Percentiles rank a stretch among this genome's conserved stretches.
Evolutionary conservation across 2,888 invertebrate genomes (phyloP).

Genomic region (Torymus texanus): DNA sequence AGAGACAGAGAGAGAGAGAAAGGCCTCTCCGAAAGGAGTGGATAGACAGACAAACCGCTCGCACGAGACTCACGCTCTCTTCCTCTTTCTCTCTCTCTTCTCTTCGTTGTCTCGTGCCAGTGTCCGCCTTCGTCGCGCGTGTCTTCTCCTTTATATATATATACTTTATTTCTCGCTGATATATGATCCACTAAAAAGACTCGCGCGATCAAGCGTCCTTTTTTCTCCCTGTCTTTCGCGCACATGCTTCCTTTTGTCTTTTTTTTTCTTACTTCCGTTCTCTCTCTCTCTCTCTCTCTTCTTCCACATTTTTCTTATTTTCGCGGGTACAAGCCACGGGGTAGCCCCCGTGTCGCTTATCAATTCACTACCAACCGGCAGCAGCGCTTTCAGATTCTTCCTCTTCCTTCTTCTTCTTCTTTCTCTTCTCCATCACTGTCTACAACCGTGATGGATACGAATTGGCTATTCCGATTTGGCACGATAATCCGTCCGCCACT

Average conservation of each 20-base stretch:
- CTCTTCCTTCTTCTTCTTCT: not conserved
- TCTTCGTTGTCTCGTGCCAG: constrained; percentile 1
- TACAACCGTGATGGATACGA: constrained; percentile 37
- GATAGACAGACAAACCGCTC: constrained; percentile 54
- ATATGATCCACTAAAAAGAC: constrained; percentile 40
- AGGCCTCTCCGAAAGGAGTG: constrained; percentile 34
- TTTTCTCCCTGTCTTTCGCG: not conserved
- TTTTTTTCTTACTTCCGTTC: not conserved
- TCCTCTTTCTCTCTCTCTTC: not conserved
- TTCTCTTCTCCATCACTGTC: constrained; percentile 35
- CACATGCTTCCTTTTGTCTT: not conserved
- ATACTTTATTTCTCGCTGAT: constrained; percentile 43
- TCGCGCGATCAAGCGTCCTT: not conserved
- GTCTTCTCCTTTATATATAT: constrained; percentile 7
- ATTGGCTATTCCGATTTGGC: constrained; percentile 48
- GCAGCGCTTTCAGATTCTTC: constrained; percentile 22
- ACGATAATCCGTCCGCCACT: constrained; percentile 42
- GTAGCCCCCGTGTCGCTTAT: constrained; percentile 26
- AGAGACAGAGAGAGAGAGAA: not conserved
- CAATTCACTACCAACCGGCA: constrained; percentile 21
- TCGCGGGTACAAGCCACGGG: no score
- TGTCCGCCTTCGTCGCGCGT: not conserved
- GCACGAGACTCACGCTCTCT: not conserved
- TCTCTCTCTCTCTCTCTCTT: not conserved
- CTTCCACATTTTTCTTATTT: not conserved